A percentile compares a stretch with the other conserved stretches of the same genome.
These are phyloP conservation scores for Eulacestoma nigropectus DNA, from an alignment of 2,113 vertebrate genomes.

Conservation along the genomic window DNA sequence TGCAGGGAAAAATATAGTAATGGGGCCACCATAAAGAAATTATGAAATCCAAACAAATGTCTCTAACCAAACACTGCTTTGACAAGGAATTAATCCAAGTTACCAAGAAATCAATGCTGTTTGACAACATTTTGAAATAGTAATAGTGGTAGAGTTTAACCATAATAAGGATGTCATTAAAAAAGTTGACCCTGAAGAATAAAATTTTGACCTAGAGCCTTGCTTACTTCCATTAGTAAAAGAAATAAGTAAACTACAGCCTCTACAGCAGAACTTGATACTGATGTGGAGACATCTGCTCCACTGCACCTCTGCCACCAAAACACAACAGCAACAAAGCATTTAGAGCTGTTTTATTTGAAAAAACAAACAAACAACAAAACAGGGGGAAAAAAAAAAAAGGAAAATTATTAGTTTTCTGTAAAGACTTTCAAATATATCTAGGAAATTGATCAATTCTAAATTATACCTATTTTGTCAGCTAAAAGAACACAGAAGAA, in stretches of 20 bases:
- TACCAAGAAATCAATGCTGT: not conserved
- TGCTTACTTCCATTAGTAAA: not conserved
- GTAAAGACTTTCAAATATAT: not conserved
- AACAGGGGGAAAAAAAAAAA: not conserved
- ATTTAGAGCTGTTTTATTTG: not conserved
- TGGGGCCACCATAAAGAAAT: not conserved
- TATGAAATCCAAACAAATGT: not conserved
- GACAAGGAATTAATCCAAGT: not conserved
- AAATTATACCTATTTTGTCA: not conserved
- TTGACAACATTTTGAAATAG: not conserved
- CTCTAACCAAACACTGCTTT: not conserved
- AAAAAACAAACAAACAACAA: not conserved
- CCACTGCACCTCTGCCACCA: not conserved
- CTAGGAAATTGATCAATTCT: not conserved
- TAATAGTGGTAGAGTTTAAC: not conserved
- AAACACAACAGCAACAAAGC: not conserved
- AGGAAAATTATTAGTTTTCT: not conserved
- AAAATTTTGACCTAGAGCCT: not conserved
- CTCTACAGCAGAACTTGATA: not conserved
- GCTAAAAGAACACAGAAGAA: not conserved
- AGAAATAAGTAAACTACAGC: not conserved
- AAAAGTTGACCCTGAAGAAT: not conserved
- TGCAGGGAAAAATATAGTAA: not conserved
- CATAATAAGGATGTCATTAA: not conserved
- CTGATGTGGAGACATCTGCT: not conserved